phyloP scores from a whole-genome alignment of 1,140 invertebrate species.

The Drosophila ohnishii region DNA sequence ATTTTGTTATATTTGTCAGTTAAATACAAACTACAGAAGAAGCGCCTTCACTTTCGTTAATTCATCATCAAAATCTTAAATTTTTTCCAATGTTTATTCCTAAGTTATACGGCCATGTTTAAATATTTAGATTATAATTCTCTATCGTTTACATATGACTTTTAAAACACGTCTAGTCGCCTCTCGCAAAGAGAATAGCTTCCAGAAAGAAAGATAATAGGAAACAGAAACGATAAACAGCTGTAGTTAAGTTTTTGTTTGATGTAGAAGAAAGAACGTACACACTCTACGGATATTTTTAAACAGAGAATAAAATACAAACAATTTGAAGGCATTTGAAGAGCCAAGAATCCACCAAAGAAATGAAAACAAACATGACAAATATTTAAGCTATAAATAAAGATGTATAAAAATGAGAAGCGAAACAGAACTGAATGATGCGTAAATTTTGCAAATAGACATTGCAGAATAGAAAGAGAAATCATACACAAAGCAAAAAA shows the following conservation, averaged over 20 bases:
- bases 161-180: conserved; percentile 53
- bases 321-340: conserved; percentile 33
- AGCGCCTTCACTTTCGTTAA: conserved; percentile 8
- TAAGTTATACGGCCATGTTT: conserved; percentile 16
- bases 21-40: not conserved
- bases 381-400: conserved; percentile 69
- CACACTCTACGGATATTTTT: conserved; percentile 57
- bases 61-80: conserved; percentile 9
- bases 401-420: conserved; percentile 45
- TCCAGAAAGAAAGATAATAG: conserved; percentile 38
- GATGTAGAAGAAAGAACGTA: conserved; percentile 30
- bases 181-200: conserved; percentile 38
- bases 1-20: conserved; percentile 22
- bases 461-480: conserved; percentile 30
- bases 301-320: conserved; percentile 41
- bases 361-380: conserved; percentile 51
- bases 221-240: conserved; percentile 34
- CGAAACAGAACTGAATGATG: conserved; percentile 70
- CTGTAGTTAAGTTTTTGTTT: conserved; percentile 71
- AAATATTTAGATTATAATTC: conserved; percentile 10
- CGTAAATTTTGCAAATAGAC: conserved; percentile 49
- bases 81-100: conserved; percentile 9
- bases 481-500: conserved; percentile 28
- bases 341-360: conserved; percentile 58
- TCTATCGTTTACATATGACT: conserved; percentile 34